These are phyloP conservation scores for Indicator indicator DNA, from an alignment of 2,113 vertebrate species.

Conservation along the genomic window DNA sequence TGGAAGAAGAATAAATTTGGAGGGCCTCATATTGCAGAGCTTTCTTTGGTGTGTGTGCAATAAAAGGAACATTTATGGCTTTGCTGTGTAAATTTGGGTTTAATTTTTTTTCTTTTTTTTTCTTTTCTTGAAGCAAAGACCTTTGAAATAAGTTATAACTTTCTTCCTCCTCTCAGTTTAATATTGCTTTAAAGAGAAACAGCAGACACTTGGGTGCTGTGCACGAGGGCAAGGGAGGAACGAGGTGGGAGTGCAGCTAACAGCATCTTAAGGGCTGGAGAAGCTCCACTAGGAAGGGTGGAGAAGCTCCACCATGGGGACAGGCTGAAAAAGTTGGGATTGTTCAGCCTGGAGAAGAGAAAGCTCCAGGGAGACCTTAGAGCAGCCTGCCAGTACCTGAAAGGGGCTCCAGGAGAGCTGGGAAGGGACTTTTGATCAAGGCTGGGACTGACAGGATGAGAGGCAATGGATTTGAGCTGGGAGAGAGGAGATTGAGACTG, in stretches of 20 bases:
- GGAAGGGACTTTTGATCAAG: no score
- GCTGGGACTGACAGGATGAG: no score
- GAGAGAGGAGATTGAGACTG: no score
- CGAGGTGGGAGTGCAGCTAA: background rate
- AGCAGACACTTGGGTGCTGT: rapidly evolving
- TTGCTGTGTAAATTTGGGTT: background rate
- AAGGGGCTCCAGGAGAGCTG: no score
- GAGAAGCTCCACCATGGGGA: no score
- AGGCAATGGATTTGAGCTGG: no score
- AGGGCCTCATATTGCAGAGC: conserved; percentile 33
- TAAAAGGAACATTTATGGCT: conserved; percentile 40
- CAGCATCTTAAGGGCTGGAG: no score
- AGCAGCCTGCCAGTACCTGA: no score
- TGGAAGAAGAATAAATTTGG: conserved; percentile 29
- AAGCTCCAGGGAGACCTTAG: no score
- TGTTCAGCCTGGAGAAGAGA: no score
- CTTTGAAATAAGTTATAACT: conserved; percentile 9
- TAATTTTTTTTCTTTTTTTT: background rate
- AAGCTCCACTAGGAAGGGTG: no score
- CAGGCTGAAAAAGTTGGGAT: no score
- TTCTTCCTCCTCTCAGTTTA: conserved; percentile 15
- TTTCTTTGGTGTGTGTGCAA: background rate
- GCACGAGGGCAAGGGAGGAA: rapidly evolving
- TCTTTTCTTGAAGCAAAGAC: background rate
- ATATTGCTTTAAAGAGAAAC: background rate